Evolutionary conservation across 2,113 vertebrate species (phyloP), one percentile per base, ranked within the genome.

Genomic region (Aix galericulata): DNA sequence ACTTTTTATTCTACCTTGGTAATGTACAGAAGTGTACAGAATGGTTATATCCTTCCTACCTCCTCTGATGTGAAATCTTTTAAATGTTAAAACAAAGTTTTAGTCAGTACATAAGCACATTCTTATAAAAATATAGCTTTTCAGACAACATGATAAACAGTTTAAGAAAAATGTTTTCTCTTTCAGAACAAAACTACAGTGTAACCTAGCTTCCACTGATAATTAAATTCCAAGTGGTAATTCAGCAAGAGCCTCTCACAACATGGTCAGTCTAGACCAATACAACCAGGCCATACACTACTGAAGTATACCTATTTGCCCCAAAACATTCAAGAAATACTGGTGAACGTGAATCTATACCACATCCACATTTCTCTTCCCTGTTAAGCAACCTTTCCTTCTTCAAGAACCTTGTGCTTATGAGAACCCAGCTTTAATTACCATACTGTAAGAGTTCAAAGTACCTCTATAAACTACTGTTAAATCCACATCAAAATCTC

Each of bases 91-190:
- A 95, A 42, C 10, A 78, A 95, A 68, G 46, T 84, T 94, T 85
- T 42, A 91, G 59, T 42, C 27, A 40, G 50, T 46, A 97, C 50
- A 85, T 11, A 78, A 75, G 25, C 62, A 93, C 63, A 27, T 53
- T 69, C 76, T 91, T 93, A 95, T 44, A 95, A 96, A 97, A 97
- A 97, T 90, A 78, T 26, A 96, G 83, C 23, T 92, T 94, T 27
- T 83, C 63, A 68, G 72, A 73, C 26, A 89, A 86, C 56, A 55
- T 66, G 67, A 94, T 82, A 59, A 96, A 92, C 55, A 64, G 66
- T 31, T 88, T 14, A 81, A 86, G 59, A 73, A 88, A 88, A 95
- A 81, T 2, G 32, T 4, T 32, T 76, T 50, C 38, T 87, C 23
- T 88, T 86, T 63, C 25, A 50, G 62, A 93, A 31, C 22, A 72